A percentile compares a stretch with the other conserved stretches of the same genome.
These are phyloP conservation scores for Plagodis pulveraria DNA, from an alignment of 2,888 invertebrate genomes.

Conservation along the genomic window DNA sequence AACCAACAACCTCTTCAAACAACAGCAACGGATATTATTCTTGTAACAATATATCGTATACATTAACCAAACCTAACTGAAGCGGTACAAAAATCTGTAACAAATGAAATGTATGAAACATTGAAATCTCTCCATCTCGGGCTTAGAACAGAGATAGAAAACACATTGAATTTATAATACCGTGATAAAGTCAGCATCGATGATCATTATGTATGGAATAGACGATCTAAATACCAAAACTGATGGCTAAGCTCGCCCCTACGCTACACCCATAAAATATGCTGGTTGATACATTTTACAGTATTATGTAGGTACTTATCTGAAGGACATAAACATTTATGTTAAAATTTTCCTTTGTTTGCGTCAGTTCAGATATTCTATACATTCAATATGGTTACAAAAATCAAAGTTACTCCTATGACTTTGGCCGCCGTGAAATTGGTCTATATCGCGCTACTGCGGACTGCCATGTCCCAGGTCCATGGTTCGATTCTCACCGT, in stretches of 20 bases:
- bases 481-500: too few species aligned
- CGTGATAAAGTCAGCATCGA: slow-evolving; percentile 49
- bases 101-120: slow-evolving; percentile 8
- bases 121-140: slow-evolving; percentile 14
- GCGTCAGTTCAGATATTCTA: too few species aligned
- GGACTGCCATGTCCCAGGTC: too few species aligned
- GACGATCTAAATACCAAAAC: slow-evolving; percentile 69
- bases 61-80: too few species aligned
- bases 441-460: too few species aligned
- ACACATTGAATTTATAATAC: slow-evolving; percentile 75
- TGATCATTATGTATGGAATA: slow-evolving; percentile 65
- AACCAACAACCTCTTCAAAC: too few species aligned
- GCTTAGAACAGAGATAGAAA: slow-evolving; percentile 57
- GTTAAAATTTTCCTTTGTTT: too few species aligned
- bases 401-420: too few species aligned
- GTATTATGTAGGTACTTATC: background rate
- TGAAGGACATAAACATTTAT: background rate
- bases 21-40: too few species aligned
- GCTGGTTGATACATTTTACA: slow-evolving; percentile 7
- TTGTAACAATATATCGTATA: too few species aligned
- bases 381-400: too few species aligned
- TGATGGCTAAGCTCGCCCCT: slow-evolving; percentile 25
- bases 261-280: slow-evolving; percentile 29
- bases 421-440: too few species aligned
- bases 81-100: slow-evolving; percentile 1